Evolutionary conservation across 2,888 invertebrate genomes (phyloP), one percentile per base, ranked within the genome.

Genomic region (Netelia melanura): DNA sequence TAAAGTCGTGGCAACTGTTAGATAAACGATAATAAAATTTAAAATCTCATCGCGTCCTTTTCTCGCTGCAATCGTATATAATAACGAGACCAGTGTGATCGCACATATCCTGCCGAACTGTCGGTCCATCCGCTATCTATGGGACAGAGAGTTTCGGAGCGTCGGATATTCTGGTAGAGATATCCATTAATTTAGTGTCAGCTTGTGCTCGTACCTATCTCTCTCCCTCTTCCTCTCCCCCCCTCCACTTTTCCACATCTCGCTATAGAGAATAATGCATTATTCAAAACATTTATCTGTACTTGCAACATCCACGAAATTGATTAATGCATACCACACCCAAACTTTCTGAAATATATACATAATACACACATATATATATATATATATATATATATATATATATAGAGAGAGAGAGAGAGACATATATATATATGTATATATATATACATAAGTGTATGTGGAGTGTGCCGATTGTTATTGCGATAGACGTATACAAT

Each of bases 111-210:
- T 44, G 56, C 30, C 11, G n/a, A 64, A 65, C 77, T 10, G 17
- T 72, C 81, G 74, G 81, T 81, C 70, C 72, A 38, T 71, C 56
- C 65, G 71, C 75, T 85, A 82, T 85, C 85, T 81, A 43, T 65
- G 70, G 65, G 75, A 81, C 80, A 79, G 77, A 76, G 77, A 74
- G 81, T 74, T 81, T 81, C 75, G 77, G 67, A 72, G 71, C 81
- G 71, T 81, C 82, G 86, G 82, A 84, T 86, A 84, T 87, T 86
- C 84, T 83, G 78, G 84, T 86, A 83, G 87, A 87, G 84, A 86
- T 86, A 87, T 87, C 86, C 84, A 87, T 87, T 87, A 87, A 87
- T 87, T 87, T 87, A 87, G 87, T 87, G 87, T 86, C 87, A 86
- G 87, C 82, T 81, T 83, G 87, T 65, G 79, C 83, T 81, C 77